Conservation (phyloP, 1,140 invertebrate genomes). For the Penaeus indicus region DNA sequence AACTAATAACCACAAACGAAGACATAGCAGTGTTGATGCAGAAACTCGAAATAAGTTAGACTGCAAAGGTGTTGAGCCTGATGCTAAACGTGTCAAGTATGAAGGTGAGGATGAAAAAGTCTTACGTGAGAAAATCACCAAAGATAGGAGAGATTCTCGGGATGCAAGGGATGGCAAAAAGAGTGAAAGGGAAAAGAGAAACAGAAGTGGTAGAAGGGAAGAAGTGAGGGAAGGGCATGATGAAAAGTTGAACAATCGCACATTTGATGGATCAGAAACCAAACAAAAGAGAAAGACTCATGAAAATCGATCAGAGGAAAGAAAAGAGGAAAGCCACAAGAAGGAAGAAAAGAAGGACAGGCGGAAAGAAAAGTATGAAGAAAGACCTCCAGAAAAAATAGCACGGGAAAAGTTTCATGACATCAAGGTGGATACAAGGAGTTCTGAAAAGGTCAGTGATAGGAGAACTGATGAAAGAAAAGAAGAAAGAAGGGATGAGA, state of each 20-base stretch:
- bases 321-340: constrained; percentile 50
- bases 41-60: constrained; percentile 43
- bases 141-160: constrained; percentile 68
- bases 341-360: constrained; percentile 57
- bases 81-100: constrained; percentile 60
- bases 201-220: constrained; percentile 69
- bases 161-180: constrained; percentile 62
- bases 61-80: constrained; percentile 49
- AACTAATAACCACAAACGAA: constrained; percentile 61
- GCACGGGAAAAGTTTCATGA: not conserved
- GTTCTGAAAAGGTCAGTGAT: constrained; percentile 67
- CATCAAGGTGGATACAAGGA: constrained; percentile 26
- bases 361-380: constrained; percentile 48
- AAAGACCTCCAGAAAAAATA: constrained; percentile 28
- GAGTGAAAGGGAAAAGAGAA: constrained; percentile 70
- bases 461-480: constrained; percentile 60
- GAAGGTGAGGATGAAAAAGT: constrained; percentile 66
- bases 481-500: constrained; percentile 39
- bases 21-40: constrained; percentile 55
- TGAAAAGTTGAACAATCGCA: constrained; percentile 58
- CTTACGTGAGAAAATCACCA: constrained; percentile 56
- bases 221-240: constrained; percentile 69
- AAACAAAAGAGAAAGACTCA: constrained; percentile 53
- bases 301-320: constrained; percentile 45
- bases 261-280: constrained; percentile 21